These are phyloP conservation scores for Syndactyla subalaris DNA, from an alignment of 2,797 vertebrate species.

Conservation along the genomic window DNA sequence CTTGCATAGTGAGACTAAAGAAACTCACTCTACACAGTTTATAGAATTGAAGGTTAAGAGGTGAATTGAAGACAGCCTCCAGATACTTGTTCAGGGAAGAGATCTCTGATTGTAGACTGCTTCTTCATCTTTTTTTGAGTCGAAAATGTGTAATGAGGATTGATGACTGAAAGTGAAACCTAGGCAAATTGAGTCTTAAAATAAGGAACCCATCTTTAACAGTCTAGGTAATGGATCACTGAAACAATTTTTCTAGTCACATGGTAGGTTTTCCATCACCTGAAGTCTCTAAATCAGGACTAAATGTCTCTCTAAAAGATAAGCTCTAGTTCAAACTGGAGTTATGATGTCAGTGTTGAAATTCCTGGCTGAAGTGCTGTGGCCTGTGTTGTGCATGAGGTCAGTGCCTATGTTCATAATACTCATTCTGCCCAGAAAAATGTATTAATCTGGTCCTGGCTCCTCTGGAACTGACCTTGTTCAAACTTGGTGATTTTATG, in stretches of 20 bases:
- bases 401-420: not conserved
- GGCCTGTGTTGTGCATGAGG: not conserved
- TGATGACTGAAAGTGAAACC: conserved; percentile 16
- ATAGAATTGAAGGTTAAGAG: not conserved
- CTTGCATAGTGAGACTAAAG: not conserved
- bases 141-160: conserved; percentile 3
- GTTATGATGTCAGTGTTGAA: not conserved
- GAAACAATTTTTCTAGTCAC: not conserved
- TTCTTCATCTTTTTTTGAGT: not conserved
- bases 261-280: not conserved
- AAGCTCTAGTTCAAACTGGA: not conserved
- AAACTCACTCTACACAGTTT: not conserved
- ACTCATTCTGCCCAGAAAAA: not conserved
- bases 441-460: not conserved
- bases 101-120: not conserved
- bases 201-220: not conserved
- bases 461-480: conserved; percentile 3
- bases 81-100: not conserved
- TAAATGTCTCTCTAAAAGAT: not conserved
- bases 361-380: conserved; percentile 3
- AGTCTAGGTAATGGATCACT: conserved; percentile 20
- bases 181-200: conserved; percentile 28
- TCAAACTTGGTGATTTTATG: not conserved
- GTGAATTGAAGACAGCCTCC: not conserved
- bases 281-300: conserved; percentile 32